Evolutionary conservation across 2,797 vertebrate genomes (phyloP), one percentile per base, ranked within the genome.

Genomic region (Cuniculus paca): DNA sequence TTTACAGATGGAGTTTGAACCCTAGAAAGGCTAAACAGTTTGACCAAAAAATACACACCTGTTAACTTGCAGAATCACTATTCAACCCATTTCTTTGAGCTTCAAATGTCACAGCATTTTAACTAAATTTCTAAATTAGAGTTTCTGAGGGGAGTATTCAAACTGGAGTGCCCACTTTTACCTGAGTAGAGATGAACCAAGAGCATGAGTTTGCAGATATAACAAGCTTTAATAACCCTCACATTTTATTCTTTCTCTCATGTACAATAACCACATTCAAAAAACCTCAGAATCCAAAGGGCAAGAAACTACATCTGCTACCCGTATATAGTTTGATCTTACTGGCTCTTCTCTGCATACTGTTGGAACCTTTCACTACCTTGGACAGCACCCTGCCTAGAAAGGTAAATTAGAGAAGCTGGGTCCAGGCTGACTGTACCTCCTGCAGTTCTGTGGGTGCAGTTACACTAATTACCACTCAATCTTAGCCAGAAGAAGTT

Each of bases 401-500:
- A 17, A 28, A 19, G 77, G 60, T 28, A 2, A 74, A 89, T 42
- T n/a, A 0, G 6, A 39, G 52, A 87, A 87, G 36, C 89, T 14
- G 12, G 52, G 42, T 61, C 78, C 36, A 28, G 54, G 70, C 56
- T 90, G 61, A 52, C 56, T 58, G 1, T 31, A 36, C 8, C 56
- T 75, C 61, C 81, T 72, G 36, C 89, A 52, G 91, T 60, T 87
- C 77, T 19, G 28, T 45, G 77, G 88, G 94, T 8, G 9, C 26
- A 77, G 61, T 79, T 60, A 50, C 11, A 0, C 72, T 92, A 78
- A 95, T 94, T 96, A 90, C 52, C 87, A 94, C 72, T 91, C 95
- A 98, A 77, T 60, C 78, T 85, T 45, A 54, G 77, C 77, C 60
- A 92, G 48, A 82, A 95, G 61, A 97, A 95, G 78, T 95, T 97